Base-by-base conservation (phyloP, 2,797 vertebrate species). In the Myotis planiceps region DNA sequence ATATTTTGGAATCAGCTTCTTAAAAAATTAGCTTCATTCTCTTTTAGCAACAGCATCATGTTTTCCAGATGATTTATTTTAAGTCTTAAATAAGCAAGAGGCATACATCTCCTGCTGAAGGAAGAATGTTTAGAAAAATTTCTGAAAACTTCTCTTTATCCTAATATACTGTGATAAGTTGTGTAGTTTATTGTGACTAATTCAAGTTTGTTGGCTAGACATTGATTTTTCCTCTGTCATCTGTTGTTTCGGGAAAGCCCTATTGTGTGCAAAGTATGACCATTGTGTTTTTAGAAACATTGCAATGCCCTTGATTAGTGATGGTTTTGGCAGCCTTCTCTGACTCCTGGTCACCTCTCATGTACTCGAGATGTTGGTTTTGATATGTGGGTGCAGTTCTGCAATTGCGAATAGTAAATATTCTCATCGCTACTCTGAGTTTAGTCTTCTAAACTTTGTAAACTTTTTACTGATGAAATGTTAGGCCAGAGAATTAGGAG, bases 141-240 rank as follows among this genome's bases (percentile, higher is more conserved):
- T 86, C 80, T 75, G 69, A 95, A 78, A 75, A 32, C 12, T 45
- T 90, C 25, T 63, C 13, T 27, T 88, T 80, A 34, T 12, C 63
- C 5, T 88, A 9, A 79, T 29, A n/a, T 47, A 86, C 14, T 32
- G 1, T 18, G 55, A 42, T 45, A 69, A n/a, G 2, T 14, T 68
- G n/a, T 29, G 1, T 37, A 76, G 25, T 83, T 86, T 89, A 53
- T 32, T 71, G 27, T 60, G 21, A 49, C 19, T 49, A 60, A 84
- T 32, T 53, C 4, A 16, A 80, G n/a, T 87, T 95, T 72, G 39
- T 74, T 79, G 37, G 37, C 45, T 88, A 88, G 49, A 23, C 5
- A 23, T 71, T 80, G 65, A 42, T 88, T 84, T 84, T 94, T 83
- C 66, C 66, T 75, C 55, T 93, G 6, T 60, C 25, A 85, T 81